A percentile compares a stretch with the other conserved stretches of the same genome.
These are phyloP conservation scores for Pristis pectinata DNA, from an alignment of 2,797 vertebrate species.

Conservation along the genomic window DNA sequence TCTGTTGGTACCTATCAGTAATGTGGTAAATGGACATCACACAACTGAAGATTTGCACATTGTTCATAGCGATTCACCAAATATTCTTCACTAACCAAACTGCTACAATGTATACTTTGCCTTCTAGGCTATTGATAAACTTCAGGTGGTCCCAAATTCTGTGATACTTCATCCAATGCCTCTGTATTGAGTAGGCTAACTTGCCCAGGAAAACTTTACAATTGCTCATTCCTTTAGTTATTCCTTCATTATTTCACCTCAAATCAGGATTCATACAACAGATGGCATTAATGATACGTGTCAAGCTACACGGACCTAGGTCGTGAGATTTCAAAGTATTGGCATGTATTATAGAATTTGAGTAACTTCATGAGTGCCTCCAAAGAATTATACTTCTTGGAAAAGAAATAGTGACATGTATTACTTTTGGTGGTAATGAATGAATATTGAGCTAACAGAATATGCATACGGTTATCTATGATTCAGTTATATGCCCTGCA, in stretches of 20 bases:
- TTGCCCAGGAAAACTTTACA: background rate
- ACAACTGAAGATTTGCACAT: background rate
- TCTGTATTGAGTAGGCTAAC: background rate
- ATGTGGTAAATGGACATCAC: background rate
- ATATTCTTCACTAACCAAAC: background rate
- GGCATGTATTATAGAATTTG: too few relatives aligned
- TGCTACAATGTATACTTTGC: background rate
- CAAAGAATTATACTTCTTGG: background rate
- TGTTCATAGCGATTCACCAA: background rate
- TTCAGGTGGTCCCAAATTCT: background rate
- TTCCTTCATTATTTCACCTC: background rate
- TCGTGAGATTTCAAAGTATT: too few relatives aligned
- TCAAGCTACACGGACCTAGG: too few relatives aligned
- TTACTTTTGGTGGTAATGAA: too few relatives aligned
- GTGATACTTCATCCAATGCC: background rate
- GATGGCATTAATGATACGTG: background rate
- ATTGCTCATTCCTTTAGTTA: background rate
- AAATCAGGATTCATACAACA: background rate
- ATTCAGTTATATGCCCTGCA: too few relatives aligned
- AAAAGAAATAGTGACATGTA: too few relatives aligned
- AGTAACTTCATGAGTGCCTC: background rate
- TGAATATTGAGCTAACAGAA: too few relatives aligned
- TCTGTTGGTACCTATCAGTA: background rate
- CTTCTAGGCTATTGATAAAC: too few relatives aligned
- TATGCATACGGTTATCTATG: too few relatives aligned